Evolutionary conservation across 2,797 vertebrate species (phyloP).

Genomic region (Monodelphis domestica): DNA sequence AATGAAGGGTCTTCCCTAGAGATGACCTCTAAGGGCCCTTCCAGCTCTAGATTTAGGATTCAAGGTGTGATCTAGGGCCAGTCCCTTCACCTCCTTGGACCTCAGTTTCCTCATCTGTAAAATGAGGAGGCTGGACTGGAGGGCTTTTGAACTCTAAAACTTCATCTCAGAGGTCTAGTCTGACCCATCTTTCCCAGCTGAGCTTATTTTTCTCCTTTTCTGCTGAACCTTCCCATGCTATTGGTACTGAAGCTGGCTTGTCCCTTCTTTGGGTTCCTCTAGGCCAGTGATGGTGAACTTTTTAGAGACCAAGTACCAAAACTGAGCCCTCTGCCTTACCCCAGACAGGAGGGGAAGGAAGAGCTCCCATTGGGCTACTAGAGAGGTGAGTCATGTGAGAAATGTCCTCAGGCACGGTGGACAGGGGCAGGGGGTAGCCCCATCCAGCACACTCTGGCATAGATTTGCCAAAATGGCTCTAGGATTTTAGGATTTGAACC

Average conservation of each 20-base stretch:
- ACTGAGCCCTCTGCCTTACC: no score
- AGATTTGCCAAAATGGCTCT: no score
- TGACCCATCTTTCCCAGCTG: neutral
- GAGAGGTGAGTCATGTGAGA: no score
- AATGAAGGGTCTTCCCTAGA: neutral
- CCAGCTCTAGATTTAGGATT: neutral
- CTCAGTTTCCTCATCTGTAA: neutral
- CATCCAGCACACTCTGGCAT: no score
- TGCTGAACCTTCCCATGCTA: neutral
- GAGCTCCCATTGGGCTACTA: no score
- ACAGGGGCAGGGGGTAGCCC: no score
- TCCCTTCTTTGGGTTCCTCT: neutral
- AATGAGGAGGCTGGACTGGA: neutral
- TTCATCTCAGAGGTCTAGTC: neutral
- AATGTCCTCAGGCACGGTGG: no score
- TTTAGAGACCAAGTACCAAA: no score
- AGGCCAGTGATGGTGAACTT: no score
- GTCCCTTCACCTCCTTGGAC: neutral
- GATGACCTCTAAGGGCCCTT: neutral
- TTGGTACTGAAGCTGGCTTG: neutral
- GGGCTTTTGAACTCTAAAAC: neutral
- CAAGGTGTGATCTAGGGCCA: neutral
- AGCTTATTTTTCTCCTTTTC: neutral
- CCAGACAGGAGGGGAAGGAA: no score
- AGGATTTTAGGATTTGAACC: conserved; percentile 3